phyloP scores from a whole-genome alignment of 1,140 invertebrate species.

The Pogonognathellus flavescens region DNA sequence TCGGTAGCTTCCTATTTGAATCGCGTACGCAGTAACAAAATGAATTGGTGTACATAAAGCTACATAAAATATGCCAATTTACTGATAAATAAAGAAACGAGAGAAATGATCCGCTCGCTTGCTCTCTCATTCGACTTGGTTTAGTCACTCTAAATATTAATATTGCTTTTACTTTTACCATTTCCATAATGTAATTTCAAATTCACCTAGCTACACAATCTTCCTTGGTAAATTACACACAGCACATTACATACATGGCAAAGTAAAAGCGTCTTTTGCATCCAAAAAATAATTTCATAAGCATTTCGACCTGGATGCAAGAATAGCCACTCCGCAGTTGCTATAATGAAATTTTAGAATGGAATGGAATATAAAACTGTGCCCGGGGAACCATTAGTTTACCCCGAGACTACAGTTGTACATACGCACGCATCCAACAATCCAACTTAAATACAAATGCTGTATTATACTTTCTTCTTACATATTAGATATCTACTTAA shows the following conservation, averaged over 20 bases:
- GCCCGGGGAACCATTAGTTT: constrained; percentile 30
- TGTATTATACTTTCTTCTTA: constrained; percentile 27
- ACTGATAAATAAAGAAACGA: too few species aligned
- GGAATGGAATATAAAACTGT: constrained; percentile 16
- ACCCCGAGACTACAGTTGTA: constrained; percentile 1
- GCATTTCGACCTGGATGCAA: neutral
- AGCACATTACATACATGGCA: too few species aligned
- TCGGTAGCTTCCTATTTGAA: too few species aligned
- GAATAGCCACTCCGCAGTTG: neutral
- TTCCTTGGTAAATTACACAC: too few species aligned
- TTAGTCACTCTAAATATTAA: too few species aligned
- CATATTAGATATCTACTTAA: neutral
- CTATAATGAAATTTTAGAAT: neutral
- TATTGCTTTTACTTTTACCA: too few species aligned
- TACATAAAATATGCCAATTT: neutral
- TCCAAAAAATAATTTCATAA: constrained; percentile 26
- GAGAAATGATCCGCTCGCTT: too few species aligned
- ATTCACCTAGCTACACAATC: too few species aligned
- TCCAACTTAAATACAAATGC: neutral
- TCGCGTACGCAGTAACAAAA: too few species aligned
- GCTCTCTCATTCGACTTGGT: too few species aligned
- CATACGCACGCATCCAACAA: neutral
- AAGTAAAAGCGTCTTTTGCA: neutral
- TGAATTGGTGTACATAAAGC: neutral
- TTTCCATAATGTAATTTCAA: too few species aligned